Evolutionary conservation across 2,888 invertebrate genomes (phyloP).

Genomic region (Tanypteryx hageni): DNA sequence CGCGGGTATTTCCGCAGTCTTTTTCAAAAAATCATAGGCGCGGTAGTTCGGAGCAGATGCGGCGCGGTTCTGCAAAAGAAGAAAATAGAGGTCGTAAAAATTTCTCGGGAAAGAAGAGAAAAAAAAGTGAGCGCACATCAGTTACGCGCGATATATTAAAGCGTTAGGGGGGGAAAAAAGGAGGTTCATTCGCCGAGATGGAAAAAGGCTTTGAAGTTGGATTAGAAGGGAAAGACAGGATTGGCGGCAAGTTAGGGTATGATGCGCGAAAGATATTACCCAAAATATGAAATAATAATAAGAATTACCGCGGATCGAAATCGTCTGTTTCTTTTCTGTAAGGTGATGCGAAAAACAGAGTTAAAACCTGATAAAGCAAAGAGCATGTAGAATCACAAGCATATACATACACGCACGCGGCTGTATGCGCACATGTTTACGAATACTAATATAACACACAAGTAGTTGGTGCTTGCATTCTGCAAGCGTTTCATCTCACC

Average conservation of each 20-base stretch:
- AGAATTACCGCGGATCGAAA: too few species aligned
- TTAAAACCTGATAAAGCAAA: too few species aligned
- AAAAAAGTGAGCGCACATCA: background rate
- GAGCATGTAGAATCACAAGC: too few species aligned
- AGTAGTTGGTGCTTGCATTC: too few species aligned
- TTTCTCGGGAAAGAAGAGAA: background rate
- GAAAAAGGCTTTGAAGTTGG: conserved; percentile 12
- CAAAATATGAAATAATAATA: too few species aligned
- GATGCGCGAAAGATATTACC: too few species aligned
- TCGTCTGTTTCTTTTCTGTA: too few species aligned
- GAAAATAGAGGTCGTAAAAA: background rate
- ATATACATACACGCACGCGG: too few species aligned
- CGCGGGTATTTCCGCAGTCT: background rate
- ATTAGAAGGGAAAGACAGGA: background rate
- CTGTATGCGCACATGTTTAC: too few species aligned
- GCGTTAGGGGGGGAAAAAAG: background rate
- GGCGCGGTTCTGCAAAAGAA: background rate
- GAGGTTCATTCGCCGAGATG: conserved; percentile 10
- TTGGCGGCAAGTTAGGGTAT: background rate
- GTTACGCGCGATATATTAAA: conserved; percentile 6
- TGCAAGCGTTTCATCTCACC: too few species aligned
- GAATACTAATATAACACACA: too few species aligned
- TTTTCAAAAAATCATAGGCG: conserved; percentile 15
- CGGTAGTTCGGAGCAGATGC: conserved; percentile 1
- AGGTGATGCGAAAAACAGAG: too few species aligned